A percentile compares a stretch with the other conserved stretches of the same genome.
phyloP scores from a whole-genome alignment of 2,888 invertebrate genomes.

The Lagria hirta region DNA sequence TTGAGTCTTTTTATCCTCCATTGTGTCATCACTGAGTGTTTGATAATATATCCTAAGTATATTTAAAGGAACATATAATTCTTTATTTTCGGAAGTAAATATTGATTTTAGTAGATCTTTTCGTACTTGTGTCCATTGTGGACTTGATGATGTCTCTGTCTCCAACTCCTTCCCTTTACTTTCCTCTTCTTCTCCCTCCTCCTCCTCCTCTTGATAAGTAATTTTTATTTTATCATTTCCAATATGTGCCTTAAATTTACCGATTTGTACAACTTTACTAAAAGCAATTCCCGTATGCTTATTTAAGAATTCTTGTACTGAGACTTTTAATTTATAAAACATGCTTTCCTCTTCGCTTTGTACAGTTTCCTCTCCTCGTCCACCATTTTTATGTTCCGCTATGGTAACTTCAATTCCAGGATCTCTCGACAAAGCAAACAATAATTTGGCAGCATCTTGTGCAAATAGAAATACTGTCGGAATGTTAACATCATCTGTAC shows the following conservation, averaged over 20 bases:
- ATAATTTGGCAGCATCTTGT: slow-evolving; percentile 71
- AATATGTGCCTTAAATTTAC: slow-evolving; percentile 49
- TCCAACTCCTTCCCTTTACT: slow-evolving; percentile 26
- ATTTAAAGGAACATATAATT: slow-evolving; percentile 48
- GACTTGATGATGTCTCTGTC: slow-evolving; percentile 33
- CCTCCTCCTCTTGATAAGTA: slow-evolving; percentile 38
- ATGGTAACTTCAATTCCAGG: slow-evolving; percentile 60
- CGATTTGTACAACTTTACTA: slow-evolving; percentile 45
- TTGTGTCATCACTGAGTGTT: slow-evolving; percentile 44
- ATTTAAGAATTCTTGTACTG: slow-evolving; percentile 53
- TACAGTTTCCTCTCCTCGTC: slow-evolving; percentile 51
- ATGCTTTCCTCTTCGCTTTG: slow-evolving; percentile 54
- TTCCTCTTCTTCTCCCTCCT: not conserved
- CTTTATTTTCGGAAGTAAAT: slow-evolving; percentile 45
- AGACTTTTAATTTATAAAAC: slow-evolving; percentile 53
- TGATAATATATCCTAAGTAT: slow-evolving; percentile 51
- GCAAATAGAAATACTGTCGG: slow-evolving; percentile 90
- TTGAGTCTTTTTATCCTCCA: slow-evolving; percentile 39
- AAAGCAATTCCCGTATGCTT: slow-evolving; percentile 52
- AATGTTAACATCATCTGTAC: slow-evolving; percentile 80
- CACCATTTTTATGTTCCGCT: slow-evolving; percentile 55
- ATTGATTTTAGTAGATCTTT: slow-evolving; percentile 48
- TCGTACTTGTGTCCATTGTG: slow-evolving; percentile 49
- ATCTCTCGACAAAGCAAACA: slow-evolving; percentile 60
- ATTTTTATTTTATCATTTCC: slow-evolving; percentile 48